A percentile compares a stretch with the other conserved stretches of the same genome.
These are phyloP conservation scores for Hydrophis major DNA, from an alignment of 2,797 vertebrate species.

Conservation along the genomic window DNA sequence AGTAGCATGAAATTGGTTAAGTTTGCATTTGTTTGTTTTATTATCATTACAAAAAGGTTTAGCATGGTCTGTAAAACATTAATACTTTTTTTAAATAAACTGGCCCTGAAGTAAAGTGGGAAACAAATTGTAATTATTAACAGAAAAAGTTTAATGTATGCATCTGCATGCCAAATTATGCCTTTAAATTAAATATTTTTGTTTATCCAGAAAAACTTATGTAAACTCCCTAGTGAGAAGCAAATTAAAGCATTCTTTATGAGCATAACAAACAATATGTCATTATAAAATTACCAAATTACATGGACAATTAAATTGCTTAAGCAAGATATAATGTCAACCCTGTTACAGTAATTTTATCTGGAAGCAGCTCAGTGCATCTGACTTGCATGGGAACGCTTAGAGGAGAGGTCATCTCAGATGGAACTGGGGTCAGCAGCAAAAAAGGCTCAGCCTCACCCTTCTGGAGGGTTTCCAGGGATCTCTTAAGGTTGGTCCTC, in stretches of 20 bases:
- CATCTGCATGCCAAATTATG: not conserved
- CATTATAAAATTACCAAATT: constrained; percentile 75
- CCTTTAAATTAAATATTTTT: not conserved
- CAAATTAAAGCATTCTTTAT: constrained; percentile 54
- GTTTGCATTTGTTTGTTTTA: not conserved
- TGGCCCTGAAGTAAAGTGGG: not conserved
- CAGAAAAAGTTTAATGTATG: not conserved
- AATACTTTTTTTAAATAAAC: not conserved
- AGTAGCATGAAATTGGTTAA: not conserved
- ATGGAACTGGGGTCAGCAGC: constrained; percentile 73
- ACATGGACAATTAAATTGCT: constrained; percentile 78
- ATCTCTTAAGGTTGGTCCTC: constrained; percentile 60
- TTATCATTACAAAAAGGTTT: not conserved
- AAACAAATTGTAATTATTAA: constrained; percentile 1
- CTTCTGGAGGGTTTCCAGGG: constrained; percentile 63
- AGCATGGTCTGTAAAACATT: not conserved
- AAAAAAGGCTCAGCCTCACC: constrained; percentile 71
- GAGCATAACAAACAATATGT: constrained; percentile 68
- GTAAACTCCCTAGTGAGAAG: constrained; percentile 21
- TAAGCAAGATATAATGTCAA: constrained; percentile 72
- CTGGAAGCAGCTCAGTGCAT: constrained; percentile 58
- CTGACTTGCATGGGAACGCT: constrained; percentile 66
- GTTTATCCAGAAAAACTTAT: constrained; percentile 7
- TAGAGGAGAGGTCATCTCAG: constrained; percentile 63
- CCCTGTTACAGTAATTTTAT: constrained; percentile 69